These are phyloP conservation scores for Sebastes glaucus DNA, from an alignment of 2,797 vertebrate species.

Conservation along the genomic window DNA sequence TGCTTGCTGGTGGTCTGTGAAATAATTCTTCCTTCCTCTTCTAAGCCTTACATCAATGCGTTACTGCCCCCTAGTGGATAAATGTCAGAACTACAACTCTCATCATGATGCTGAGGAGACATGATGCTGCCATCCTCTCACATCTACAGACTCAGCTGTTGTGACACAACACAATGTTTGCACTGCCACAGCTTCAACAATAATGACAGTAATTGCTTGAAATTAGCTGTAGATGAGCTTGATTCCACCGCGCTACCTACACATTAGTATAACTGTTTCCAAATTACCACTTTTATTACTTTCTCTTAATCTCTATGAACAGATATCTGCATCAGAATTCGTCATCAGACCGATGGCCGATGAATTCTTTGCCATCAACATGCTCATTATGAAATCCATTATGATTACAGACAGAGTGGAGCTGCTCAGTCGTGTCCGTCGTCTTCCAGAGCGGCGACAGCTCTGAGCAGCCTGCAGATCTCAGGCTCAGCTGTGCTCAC, in stretches of 20 bases:
- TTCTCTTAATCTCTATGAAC: neutral
- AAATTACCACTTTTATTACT: constrained; percentile 30
- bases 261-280: constrained; percentile 16
- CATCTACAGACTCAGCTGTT: neutral
- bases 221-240: constrained; percentile 14
- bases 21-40: fast-evolving
- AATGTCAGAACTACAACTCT: neutral
- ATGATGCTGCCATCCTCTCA: neutral
- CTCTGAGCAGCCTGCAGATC: neutral
- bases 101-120: neutral
- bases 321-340: neutral
- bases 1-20: neutral
- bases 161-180: neutral
- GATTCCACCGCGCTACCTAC: neutral
- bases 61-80: constrained; percentile 60
- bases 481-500: neutral
- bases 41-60: neutral
- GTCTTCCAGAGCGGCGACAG: constrained; percentile 2
- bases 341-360: neutral
- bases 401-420: constrained; percentile 20
- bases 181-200: neutral
- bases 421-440: constrained; percentile 13
- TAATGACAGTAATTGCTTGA: neutral
- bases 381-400: constrained; percentile 17
- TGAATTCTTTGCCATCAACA: neutral